Conservation (phyloP, 2,113 vertebrate species). For the Pristiophorus japonicus region DNA sequence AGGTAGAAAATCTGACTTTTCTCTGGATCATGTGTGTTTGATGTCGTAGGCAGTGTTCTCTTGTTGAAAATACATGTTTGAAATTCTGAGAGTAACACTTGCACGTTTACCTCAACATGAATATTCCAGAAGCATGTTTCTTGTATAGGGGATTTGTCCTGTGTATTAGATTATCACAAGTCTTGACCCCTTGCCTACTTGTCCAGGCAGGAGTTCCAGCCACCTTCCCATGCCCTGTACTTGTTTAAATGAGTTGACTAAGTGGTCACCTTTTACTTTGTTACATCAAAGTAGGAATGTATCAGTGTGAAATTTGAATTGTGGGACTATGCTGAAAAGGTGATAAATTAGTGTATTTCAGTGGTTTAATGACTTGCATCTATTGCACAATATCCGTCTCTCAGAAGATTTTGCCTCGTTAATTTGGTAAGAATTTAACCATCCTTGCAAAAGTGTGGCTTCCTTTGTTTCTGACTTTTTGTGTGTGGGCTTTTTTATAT, state of each 20-base stretch:
- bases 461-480: neutral
- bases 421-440: neutral
- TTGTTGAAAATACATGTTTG: neutral
- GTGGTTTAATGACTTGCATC: neutral
- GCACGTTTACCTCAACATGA: neutral
- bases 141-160: neutral
- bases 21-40: neutral
- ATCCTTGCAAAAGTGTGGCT: neutral
- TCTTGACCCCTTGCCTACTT: neutral
- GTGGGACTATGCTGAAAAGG: neutral
- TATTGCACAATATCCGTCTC: neutral
- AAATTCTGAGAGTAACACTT: neutral
- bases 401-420: neutral
- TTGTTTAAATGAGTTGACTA: neutral
- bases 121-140: neutral
- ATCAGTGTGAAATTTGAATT: conserved; percentile 4
- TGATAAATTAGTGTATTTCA: neutral
- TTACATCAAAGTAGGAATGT: too few relatives aligned
- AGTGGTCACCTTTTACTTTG: neutral
- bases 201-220: neutral
- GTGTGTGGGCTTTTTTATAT: neutral
- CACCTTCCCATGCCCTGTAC: neutral
- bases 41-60: neutral
- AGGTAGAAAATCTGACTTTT: neutral
- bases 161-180: neutral